These are phyloP conservation scores for Azorinus chamasolen DNA, from an alignment of 2,888 invertebrate genomes.

Conservation along the genomic window DNA sequence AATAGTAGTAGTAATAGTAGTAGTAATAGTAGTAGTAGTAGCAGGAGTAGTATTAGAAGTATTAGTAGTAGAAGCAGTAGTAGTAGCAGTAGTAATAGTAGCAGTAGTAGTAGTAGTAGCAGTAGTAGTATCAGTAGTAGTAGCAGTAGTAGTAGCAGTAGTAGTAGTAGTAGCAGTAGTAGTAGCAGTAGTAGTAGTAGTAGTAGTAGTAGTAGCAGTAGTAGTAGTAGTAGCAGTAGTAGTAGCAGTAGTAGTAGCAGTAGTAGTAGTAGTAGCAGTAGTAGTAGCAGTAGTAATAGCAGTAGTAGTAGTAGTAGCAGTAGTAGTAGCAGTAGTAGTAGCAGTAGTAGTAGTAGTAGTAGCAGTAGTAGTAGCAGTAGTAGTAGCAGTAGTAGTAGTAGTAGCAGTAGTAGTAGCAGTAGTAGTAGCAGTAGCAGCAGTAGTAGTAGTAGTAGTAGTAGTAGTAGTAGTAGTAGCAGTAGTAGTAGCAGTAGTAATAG, in stretches of 20 bases:
- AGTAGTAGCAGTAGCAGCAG: background rate
- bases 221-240: constrained; percentile 1
- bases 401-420: constrained; percentile 1
- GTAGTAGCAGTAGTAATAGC: background rate
- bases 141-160: too few relatives aligned
- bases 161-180: constrained; percentile 1
- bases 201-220: background rate
- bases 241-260: background rate
- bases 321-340: constrained; percentile 1
- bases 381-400: constrained; percentile 3
- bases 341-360: constrained; percentile 1
- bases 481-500: constrained; percentile 1
- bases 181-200: constrained; percentile 1
- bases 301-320: background rate
- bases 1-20: background rate
- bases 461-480: constrained; percentile 1
- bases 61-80: too few relatives aligned
- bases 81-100: constrained; percentile 1
- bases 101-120: constrained; percentile 1
- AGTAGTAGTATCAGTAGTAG: too few relatives aligned
- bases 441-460: constrained; percentile 1
- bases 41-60: too few relatives aligned
- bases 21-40: constrained; percentile 1
- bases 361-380: background rate
- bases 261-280: background rate